A percentile compares a stretch with the other conserved stretches of the same genome.
These are phyloP conservation scores for Gymnopithys bicolor DNA, from an alignment of 2,797 vertebrate species.

Conservation along the genomic window DNA sequence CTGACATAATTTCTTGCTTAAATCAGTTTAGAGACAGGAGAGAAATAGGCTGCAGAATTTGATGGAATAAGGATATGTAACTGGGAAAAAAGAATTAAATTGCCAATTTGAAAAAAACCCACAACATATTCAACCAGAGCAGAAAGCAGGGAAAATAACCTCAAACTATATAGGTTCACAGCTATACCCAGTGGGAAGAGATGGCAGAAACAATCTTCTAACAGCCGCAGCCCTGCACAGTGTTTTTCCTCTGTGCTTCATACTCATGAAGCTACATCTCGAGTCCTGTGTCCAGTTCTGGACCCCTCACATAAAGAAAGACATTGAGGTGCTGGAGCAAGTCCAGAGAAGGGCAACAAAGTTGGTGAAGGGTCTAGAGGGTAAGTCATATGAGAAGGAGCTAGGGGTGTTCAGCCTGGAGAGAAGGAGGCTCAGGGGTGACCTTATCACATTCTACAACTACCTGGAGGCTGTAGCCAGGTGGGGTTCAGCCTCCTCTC, in stretches of 20 bases:
- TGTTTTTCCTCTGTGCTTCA: not conserved
- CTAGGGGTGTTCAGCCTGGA: not conserved
- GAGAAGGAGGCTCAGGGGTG: not conserved
- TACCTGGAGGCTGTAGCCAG: not conserved
- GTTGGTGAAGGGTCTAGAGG: not conserved
- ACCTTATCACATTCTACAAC: rapidly evolving
- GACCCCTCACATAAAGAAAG: not conserved
- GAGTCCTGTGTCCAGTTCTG: not conserved
- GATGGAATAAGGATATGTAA: not conserved
- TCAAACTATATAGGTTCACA: not conserved
- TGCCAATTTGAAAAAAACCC: not conserved
- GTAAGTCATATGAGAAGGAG: rapidly evolving
- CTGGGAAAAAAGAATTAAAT: not conserved
- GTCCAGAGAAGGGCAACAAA: rapidly evolving
- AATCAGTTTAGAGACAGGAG: not conserved
- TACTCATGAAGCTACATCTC: not conserved
- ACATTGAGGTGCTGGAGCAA: not conserved
- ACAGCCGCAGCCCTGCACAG: rapidly evolving
- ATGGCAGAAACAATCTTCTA: not conserved
- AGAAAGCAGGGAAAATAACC: not conserved
- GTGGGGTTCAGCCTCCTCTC: not conserved
- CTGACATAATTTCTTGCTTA: not conserved
- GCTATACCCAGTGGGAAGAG: not conserved
- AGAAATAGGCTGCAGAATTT: not conserved
- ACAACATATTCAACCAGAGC: not conserved